These are phyloP conservation scores for Ruditapes philippinarum DNA, from an alignment of 1,140 invertebrate species.

Conservation along the genomic window DNA sequence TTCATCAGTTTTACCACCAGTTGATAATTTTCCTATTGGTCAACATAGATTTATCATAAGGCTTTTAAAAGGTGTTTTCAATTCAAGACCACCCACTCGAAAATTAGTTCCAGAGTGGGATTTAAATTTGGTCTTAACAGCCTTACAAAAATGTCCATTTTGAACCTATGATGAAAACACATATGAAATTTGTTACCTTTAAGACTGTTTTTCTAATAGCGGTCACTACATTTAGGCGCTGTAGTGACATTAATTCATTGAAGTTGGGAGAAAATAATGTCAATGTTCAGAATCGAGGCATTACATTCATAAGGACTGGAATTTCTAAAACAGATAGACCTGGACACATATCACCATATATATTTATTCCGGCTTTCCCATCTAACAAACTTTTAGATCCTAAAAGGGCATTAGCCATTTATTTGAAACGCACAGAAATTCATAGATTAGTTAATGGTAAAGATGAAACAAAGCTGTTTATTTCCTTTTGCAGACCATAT, in stretches of 20 bases:
- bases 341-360: neutral
- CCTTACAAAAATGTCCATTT: too few relatives aligned
- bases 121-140: too few relatives aligned
- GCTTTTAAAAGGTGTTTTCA: too few relatives aligned
- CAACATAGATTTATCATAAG: too few relatives aligned
- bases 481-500: conserved; percentile 19
- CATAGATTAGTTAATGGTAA: neutral
- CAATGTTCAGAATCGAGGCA: conserved; percentile 5
- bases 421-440: conserved; percentile 34
- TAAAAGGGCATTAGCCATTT: neutral
- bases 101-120: too few relatives aligned
- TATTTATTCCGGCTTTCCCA: conserved; percentile 22
- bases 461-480: conserved; percentile 24
- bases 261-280: conserved; percentile 27
- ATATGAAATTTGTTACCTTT: too few relatives aligned
- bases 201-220: too few relatives aligned
- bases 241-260: neutral
- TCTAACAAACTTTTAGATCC: conserved; percentile 41
- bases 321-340: conserved; percentile 17
- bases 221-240: neutral
- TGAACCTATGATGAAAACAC: too few relatives aligned
- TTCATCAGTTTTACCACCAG: too few relatives aligned
- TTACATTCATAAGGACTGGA: conserved; percentile 17
- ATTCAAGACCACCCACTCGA: too few relatives aligned
- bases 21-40: too few relatives aligned